phyloP scores from a whole-genome alignment of 37 sponge, comb jelly and placozoan species.

The Halichondria panicea region DNA sequence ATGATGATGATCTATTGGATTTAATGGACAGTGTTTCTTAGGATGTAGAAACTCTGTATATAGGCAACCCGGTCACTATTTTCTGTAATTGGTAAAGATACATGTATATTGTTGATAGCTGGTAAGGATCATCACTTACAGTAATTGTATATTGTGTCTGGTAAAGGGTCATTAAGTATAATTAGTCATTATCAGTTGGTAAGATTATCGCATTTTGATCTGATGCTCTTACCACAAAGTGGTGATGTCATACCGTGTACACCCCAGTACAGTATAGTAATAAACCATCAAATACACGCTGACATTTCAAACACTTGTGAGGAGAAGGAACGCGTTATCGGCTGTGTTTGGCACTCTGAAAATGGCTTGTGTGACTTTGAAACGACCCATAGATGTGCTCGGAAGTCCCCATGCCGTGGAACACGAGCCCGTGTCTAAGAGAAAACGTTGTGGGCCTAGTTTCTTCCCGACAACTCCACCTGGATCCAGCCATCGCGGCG shows the following conservation, averaged over 20 bases:
- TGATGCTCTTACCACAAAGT: too few species aligned
- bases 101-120: not conserved
- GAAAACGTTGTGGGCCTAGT: conserved; percentile 69
- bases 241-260: too few species aligned
- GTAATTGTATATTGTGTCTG: not conserved
- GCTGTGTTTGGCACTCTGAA: not conserved
- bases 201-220: not conserved
- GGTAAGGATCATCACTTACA: too few species aligned
- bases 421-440: conserved; percentile 66
- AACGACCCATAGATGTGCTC: conserved; percentile 79
- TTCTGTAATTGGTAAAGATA: not conserved
- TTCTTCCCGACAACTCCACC: conserved; percentile 57
- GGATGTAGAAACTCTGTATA: not conserved
- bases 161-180: not conserved
- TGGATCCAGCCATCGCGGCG: not conserved
- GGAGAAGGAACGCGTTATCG: too few species aligned
- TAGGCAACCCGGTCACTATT: conserved; percentile 26
- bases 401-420: conserved; percentile 76
- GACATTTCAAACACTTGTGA: too few species aligned
- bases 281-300: too few species aligned
- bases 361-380: conserved; percentile 91
- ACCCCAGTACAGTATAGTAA: too few species aligned
- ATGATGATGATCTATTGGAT: conserved; percentile 40
- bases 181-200: not conserved
- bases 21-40: conserved; percentile 22